phyloP scores from a whole-genome alignment of 1,140 invertebrate species.

The Drosophila kikkawai region DNA sequence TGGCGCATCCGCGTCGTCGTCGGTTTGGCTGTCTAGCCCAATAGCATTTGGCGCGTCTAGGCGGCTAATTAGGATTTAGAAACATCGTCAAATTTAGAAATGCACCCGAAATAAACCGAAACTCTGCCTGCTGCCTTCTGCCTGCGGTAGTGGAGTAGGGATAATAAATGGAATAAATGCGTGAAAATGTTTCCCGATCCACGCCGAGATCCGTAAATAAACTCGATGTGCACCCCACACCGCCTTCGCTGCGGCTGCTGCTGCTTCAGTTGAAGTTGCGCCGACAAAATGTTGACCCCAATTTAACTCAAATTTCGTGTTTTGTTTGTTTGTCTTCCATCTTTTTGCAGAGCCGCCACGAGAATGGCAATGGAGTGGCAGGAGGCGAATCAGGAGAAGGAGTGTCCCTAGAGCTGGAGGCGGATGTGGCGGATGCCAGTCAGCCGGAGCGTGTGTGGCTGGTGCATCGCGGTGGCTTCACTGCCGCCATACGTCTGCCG shows the following conservation, averaged over 20 bases:
- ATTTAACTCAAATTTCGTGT: constrained; percentile 56
- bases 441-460: constrained; percentile 91
- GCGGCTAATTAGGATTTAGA: constrained; percentile 81
- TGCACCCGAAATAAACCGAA: constrained; percentile 69
- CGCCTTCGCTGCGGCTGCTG: constrained; percentile 3
- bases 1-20: constrained; percentile 52
- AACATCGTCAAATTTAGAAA: constrained; percentile 81
- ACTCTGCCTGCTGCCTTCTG: constrained; percentile 24
- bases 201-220: constrained; percentile 62
- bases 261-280: constrained; percentile 72
- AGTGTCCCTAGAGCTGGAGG: constrained; percentile 88
- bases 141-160: constrained; percentile 46
- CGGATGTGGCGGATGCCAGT: constrained; percentile 91
- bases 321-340: constrained; percentile 44
- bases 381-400: constrained; percentile 22
- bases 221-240: constrained; percentile 34
- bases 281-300: constrained; percentile 73
- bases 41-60: constrained; percentile 73
- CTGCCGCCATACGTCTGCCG: constrained; percentile 89
- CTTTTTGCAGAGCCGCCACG: constrained; percentile 85
- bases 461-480: constrained; percentile 95
- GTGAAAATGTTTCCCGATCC: constrained; percentile 70
- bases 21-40: constrained; percentile 59
- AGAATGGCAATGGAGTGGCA: constrained; percentile 85
- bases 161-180: constrained; percentile 82